These are phyloP conservation scores for Cyanocitta stelleri DNA, from an alignment of 2,113 vertebrate genomes.

Conservation along the genomic window DNA sequence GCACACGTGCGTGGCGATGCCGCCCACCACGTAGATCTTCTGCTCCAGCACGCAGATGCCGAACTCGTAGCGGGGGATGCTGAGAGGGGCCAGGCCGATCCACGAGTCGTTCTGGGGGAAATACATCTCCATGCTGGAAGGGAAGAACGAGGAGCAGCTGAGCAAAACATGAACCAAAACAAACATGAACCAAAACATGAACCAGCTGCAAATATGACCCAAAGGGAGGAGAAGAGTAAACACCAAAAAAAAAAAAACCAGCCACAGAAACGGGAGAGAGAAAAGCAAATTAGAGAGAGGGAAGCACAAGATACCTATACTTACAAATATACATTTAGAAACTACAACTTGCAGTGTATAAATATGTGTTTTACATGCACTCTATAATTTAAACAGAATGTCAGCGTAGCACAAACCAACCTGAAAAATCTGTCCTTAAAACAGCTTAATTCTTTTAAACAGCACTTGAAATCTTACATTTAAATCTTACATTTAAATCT, in stretches of 20 bases:
- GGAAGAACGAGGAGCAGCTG: not conserved
- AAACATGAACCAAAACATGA: not conserved
- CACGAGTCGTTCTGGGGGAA: constrained; percentile 97
- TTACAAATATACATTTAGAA: not conserved
- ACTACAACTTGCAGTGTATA: not conserved
- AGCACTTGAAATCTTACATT: not conserved
- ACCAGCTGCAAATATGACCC: not conserved
- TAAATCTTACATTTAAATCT: not conserved
- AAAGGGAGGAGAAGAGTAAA: not conserved
- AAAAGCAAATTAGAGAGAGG: not conserved
- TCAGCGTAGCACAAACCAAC: not conserved
- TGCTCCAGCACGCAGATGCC: constrained; percentile 92
- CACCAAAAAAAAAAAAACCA: no score
- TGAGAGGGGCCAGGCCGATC: constrained; percentile 93
- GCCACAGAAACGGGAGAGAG: not conserved
- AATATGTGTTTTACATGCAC: accelerated
- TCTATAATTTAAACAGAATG: not conserved
- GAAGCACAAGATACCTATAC: not conserved
- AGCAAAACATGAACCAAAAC: not conserved
- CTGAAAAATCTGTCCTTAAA: not conserved
- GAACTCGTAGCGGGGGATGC: constrained; percentile 92
- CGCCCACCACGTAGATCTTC: constrained; percentile 93
- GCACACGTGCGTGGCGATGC: constrained; percentile 91
- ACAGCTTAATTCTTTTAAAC: not conserved
- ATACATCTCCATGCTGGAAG: constrained; percentile 93